These are phyloP conservation scores for Sylvilagus bachmani DNA, from an alignment of 2,113 vertebrate species.

Conservation along the genomic window DNA sequence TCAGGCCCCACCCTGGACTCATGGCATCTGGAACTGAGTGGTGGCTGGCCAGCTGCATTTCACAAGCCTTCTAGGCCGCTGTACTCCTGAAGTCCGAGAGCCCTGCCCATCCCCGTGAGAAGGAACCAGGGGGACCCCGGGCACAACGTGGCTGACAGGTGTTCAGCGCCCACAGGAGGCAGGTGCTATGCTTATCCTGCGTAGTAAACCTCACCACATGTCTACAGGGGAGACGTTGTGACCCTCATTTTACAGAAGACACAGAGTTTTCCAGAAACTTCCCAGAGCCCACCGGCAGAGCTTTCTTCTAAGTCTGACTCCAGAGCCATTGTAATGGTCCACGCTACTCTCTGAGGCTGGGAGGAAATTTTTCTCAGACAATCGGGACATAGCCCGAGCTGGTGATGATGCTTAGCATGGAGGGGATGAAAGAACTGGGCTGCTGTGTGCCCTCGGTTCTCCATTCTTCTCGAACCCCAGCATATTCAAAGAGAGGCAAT, in stretches of 20 bases:
- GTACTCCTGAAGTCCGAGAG: neutral
- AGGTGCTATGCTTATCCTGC: neutral
- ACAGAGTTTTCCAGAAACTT: neutral
- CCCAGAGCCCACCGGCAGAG: too few species aligned
- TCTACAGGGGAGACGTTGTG: neutral
- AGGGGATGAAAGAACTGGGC: accelerated
- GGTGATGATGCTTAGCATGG: neutral
- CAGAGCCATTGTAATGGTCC: neutral
- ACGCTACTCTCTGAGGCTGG: neutral
- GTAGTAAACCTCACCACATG: neutral
- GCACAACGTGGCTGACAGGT: too few species aligned
- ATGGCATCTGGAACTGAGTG: neutral
- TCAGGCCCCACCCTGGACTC: neutral
- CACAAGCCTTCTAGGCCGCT: too few species aligned
- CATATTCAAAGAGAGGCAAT: neutral
- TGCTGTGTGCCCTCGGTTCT: neutral
- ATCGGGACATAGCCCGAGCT: neutral
- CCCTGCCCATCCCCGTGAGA: accelerated
- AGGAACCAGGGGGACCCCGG: accelerated
- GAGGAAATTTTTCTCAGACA: neutral
- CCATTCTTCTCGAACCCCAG: neutral
- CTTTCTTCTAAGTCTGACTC: neutral
- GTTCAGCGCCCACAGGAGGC: neutral
- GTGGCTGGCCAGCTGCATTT: neutral
- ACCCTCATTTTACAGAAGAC: neutral